Evolutionary conservation across 2,888 invertebrate species (phyloP), one percentile per base, ranked within the genome.

Genomic region (Carpatolechia fugitivella): DNA sequence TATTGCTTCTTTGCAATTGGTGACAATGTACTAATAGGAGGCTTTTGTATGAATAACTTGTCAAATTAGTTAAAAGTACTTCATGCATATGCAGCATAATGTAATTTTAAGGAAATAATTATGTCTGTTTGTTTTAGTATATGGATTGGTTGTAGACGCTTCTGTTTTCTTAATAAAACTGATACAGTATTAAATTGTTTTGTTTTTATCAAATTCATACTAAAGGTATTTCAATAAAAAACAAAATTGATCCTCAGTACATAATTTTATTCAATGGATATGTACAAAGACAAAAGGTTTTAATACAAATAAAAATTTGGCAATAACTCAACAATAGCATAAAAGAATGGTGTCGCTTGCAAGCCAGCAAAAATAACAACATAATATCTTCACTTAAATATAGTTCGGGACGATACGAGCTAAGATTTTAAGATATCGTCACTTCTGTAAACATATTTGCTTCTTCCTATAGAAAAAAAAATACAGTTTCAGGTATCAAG

Each of bases 241-340:
- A 48, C 62, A 61, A 24, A 67, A 58, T 29, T 60, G 59, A 76
- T 76, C 68, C 78, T 88, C 79, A 69, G 87, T 87, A 87, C 85
- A 87, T 86, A 82, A 83, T 85, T 44, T 87, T 87, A 86, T 86
- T 88, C 78, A 85, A 81, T 85, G 84, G 87, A 87, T 88, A 88
- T 88, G 87, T 88, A 88, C 87, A 87, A 79, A 85, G 84, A 85
- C 80, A 84, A 83, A 82, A 81, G 71, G 70, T 72, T 79, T 82
- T 81, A 82, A 77, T 78, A 82, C 81, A 87, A 86, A 85, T 85
- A 84, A 86, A 85, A 85, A 81, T 85, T 86, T 85, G 85, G 85
- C 85, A 84, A 85, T 82, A 85, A 86, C 76, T 81, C 76, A 87
- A 88, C 86, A 85, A 85, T 82, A 82, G 84, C 82, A 75, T 80